Conservation (phyloP, 1,140 invertebrate genomes). For the Drosophila yakuba region DNA sequence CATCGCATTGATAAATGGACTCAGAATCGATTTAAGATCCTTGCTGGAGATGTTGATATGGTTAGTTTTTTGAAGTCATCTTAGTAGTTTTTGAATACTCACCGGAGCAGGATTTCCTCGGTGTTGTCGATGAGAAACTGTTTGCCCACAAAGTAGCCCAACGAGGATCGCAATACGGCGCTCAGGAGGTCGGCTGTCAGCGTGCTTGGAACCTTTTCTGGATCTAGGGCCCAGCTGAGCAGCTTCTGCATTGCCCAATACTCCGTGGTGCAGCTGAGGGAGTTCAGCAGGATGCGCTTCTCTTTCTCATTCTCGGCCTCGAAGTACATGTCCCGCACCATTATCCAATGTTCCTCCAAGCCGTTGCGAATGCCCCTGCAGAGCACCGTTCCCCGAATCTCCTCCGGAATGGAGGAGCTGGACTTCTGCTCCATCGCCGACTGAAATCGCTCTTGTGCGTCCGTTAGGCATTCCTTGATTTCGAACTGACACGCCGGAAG, state of each 20-base stretch:
- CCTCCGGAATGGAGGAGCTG: slow-evolving; percentile 87
- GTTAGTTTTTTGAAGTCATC: too few relatives aligned
- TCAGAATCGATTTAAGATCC: background rate
- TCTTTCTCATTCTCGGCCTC: slow-evolving; percentile 89
- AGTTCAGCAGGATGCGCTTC: slow-evolving; percentile 87
- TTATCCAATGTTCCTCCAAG: slow-evolving; percentile 90
- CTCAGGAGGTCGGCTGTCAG: background rate
- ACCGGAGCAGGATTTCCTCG: slow-evolving; percentile 3
- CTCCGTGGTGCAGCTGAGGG: slow-evolving; percentile 89
- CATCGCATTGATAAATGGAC: background rate
- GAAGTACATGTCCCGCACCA: slow-evolving; percentile 89
- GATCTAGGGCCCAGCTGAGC: slow-evolving; percentile 86
- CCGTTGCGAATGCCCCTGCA: slow-evolving; percentile 91
- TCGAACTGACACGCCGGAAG: slow-evolving; percentile 87
- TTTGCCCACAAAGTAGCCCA: slow-evolving; percentile 9
- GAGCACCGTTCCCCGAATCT: slow-evolving; percentile 89
- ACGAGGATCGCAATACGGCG: background rate
- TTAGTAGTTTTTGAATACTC: background rate
- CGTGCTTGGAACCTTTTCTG: background rate
- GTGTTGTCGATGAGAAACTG: slow-evolving; percentile 1
- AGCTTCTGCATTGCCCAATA: slow-evolving; percentile 89
- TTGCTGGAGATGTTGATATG: background rate
- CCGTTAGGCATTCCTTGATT: slow-evolving; percentile 86
- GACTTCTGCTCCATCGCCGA: slow-evolving; percentile 85
- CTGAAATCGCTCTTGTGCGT: slow-evolving; percentile 86